Evolutionary conservation across 2,888 invertebrate species (phyloP).

Genomic region (Choreutis nemorana): DNA sequence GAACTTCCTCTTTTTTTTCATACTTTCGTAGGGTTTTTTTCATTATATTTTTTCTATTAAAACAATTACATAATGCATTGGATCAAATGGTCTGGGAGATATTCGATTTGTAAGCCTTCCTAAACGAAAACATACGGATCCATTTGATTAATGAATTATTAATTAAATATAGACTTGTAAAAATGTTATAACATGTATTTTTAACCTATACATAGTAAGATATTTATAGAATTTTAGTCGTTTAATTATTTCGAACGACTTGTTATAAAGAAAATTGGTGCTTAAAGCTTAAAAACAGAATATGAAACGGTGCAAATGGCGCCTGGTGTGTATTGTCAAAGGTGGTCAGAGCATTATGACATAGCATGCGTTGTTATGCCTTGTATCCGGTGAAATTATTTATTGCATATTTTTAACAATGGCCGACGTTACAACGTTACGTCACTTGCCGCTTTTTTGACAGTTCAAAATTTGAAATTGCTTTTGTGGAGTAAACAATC

Average conservation of each 20-base stretch:
- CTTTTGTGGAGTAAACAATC: no score
- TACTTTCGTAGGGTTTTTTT: slow-evolving; percentile 15
- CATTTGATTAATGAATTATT: slow-evolving; percentile 28
- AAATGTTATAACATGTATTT: slow-evolving; percentile 66
- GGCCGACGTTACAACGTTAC: neutral
- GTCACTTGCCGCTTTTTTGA: neutral
- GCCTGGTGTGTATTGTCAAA: slow-evolving; percentile 59
- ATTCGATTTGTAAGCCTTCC: slow-evolving; percentile 11
- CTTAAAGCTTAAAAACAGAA: slow-evolving; percentile 63
- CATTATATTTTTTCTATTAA: slow-evolving; percentile 7
- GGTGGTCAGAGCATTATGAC: slow-evolving; percentile 57
- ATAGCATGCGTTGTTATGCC: slow-evolving; percentile 65
- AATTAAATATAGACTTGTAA: slow-evolving; percentile 63
- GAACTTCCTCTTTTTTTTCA: slow-evolving; percentile 6
- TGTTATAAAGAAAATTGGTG: slow-evolving; percentile 67
- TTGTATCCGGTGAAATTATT: slow-evolving; percentile 31
- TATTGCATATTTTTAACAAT: no score
- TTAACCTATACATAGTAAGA: slow-evolving; percentile 67
- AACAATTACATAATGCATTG: slow-evolving; percentile 6
- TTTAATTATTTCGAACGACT: slow-evolving; percentile 68
- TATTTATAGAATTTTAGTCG: slow-evolving; percentile 67
- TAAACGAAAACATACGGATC: slow-evolving; percentile 26
- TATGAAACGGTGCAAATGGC: slow-evolving; percentile 38
- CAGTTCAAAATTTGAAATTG: slow-evolving; percentile 5
- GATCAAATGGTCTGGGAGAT: slow-evolving; percentile 14